Evolutionary conservation across 2,888 invertebrate genomes (phyloP).

Genomic region (Acleris cristana): DNA sequence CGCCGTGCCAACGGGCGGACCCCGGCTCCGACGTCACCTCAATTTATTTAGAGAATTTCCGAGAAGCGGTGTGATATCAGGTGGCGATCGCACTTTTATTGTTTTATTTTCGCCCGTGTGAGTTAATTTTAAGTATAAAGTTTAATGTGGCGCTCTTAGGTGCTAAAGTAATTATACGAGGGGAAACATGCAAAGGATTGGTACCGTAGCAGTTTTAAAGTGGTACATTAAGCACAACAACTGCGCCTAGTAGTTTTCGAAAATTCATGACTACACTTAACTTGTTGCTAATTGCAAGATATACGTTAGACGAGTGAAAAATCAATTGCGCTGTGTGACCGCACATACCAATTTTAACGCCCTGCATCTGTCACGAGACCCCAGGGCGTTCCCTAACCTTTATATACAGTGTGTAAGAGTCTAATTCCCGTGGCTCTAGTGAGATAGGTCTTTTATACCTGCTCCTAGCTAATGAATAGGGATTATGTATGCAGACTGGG

Average conservation of each 20-base stretch:
- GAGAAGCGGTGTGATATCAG: conserved; percentile 11
- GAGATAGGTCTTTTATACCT: conserved; percentile 26
- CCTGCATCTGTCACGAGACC: conserved; percentile 24
- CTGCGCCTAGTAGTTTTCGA: no score
- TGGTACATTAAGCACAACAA: no score
- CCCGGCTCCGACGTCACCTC: conserved; percentile 24
- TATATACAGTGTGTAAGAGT: neutral
- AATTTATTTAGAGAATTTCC: conserved; percentile 29
- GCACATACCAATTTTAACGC: conserved; percentile 44
- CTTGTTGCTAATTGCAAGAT: no score
- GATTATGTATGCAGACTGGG: conserved; percentile 51
- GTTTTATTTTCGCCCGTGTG: neutral
- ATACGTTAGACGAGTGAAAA: no score
- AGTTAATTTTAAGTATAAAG: neutral
- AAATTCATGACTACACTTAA: no score
- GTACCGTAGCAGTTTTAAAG: no score
- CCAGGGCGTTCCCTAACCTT: neutral
- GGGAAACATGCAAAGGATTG: no score
- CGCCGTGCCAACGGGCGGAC: conserved; percentile 24
- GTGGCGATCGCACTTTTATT: conserved; percentile 9
- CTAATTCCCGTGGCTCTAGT: conserved; percentile 33
- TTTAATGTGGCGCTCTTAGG: neutral
- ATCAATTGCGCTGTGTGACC: neutral
- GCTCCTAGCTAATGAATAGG: conserved; percentile 26
- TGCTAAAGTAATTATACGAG: no score